Evolutionary conservation across 2,888 invertebrate genomes (phyloP).

Genomic region (Schizaphis graminum): DNA sequence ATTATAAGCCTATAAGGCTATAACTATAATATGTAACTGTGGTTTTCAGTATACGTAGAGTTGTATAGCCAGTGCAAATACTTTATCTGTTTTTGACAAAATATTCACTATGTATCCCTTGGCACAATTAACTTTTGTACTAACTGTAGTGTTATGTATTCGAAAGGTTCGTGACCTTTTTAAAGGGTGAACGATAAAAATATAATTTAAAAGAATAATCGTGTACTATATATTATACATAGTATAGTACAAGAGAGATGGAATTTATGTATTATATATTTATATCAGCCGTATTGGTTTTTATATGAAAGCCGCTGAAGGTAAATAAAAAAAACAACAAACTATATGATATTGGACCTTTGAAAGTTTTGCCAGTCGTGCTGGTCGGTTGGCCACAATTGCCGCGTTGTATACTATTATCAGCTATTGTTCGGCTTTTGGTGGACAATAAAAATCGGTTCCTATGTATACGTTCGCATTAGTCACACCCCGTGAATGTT

Average conservation of each 20-base stretch:
- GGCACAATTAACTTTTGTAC: not conserved
- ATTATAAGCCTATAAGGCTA: not conserved
- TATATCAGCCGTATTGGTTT: not conserved
- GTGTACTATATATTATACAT: not conserved
- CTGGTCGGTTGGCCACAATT: not conserved
- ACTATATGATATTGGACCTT: not conserved
- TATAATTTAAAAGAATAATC: constrained; percentile 2
- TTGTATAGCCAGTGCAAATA: not conserved
- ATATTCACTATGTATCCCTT: not conserved
- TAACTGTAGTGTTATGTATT: not conserved
- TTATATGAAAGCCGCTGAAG: not conserved
- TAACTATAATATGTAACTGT: not conserved
- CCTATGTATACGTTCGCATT: not conserved
- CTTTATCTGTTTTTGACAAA: constrained; percentile 11
- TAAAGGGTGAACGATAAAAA: not conserved
- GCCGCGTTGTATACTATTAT: constrained; percentile 1
- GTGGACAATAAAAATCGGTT: not conserved
- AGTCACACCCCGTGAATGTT: constrained; percentile 4
- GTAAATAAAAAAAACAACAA: not conserved
- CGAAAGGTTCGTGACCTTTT: not conserved
- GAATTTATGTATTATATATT: not conserved
- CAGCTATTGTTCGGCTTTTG: not conserved
- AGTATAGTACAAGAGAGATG: not conserved
- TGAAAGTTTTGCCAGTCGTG: not conserved
- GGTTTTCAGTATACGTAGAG: not conserved